A percentile compares a stretch with the other conserved stretches of the same genome.
These are phyloP conservation scores for Kryptolebias marmoratus DNA, from an alignment of 2,113 vertebrate species.

Conservation along the genomic window DNA sequence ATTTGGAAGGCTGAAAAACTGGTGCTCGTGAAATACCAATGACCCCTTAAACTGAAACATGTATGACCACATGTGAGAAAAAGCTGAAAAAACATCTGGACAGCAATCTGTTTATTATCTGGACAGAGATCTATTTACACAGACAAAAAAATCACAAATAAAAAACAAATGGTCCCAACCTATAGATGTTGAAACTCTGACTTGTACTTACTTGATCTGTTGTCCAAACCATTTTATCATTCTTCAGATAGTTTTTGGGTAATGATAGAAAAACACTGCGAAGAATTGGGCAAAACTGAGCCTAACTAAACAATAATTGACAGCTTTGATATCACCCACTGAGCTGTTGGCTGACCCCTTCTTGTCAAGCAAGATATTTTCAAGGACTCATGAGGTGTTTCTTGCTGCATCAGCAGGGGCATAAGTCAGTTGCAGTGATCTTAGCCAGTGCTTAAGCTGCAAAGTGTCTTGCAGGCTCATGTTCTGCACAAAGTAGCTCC, in stretches of 20 bases:
- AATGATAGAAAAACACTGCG: slow-evolving; percentile 5
- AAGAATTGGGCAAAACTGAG: slow-evolving; percentile 16
- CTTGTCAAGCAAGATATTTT: slow-evolving; percentile 58
- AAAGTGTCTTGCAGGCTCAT: slow-evolving; percentile 39
- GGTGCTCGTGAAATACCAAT: not conserved
- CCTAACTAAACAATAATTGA: slow-evolving; percentile 8
- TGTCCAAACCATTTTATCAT: not conserved
- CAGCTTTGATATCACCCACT: slow-evolving; percentile 11
- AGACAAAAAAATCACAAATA: no score
- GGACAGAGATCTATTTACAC: no score
- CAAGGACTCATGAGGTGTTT: slow-evolving; percentile 29
- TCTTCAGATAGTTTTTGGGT: not conserved
- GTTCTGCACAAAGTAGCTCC: slow-evolving; percentile 24
- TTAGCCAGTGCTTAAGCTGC: slow-evolving; percentile 46
- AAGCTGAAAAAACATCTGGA: no score
- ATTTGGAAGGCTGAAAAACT: not conserved
- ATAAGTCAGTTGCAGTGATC: slow-evolving; percentile 45
- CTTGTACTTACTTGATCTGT: not conserved
- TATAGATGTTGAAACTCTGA: no score
- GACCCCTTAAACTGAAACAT: no score
- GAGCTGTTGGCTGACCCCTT: slow-evolving; percentile 43
- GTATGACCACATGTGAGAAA: no score
- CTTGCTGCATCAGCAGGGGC: slow-evolving; percentile 60
- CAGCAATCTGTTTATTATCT: no score
- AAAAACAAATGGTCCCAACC: no score